These are phyloP conservation scores for Eudemis profundana DNA, from an alignment of 2,888 invertebrate species.

Conservation along the genomic window DNA sequence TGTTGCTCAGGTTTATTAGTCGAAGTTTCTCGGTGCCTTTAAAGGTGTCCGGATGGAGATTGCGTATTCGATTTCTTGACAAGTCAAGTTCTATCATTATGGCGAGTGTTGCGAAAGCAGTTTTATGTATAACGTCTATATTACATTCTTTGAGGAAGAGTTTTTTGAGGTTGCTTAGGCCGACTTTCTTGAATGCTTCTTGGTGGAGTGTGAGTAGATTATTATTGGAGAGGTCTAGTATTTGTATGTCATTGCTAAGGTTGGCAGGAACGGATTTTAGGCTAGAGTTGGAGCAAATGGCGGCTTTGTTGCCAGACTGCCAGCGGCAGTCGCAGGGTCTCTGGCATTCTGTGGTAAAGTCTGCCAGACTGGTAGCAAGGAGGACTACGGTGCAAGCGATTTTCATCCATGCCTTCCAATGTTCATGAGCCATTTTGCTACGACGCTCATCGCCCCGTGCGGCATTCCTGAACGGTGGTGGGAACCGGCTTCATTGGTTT, in stretches of 20 bases:
- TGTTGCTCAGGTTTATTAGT: slow-evolving; percentile 90
- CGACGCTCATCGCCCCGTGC: slow-evolving; percentile 77
- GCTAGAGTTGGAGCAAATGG: slow-evolving; percentile 90
- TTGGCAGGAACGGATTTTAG: slow-evolving; percentile 89
- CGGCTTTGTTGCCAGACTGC: slow-evolving; percentile 93
- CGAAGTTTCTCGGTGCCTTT: slow-evolving; percentile 89
- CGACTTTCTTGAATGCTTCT: slow-evolving; percentile 88
- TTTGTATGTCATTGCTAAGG: slow-evolving; percentile 90
- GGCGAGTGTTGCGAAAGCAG: slow-evolving; percentile 90
- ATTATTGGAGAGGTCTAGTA: slow-evolving; percentile 90
- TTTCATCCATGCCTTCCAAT: slow-evolving; percentile 81
- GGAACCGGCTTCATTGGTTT: slow-evolving; percentile 42
- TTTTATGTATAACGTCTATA: slow-evolving; percentile 88
- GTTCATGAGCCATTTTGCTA: slow-evolving; percentile 81
- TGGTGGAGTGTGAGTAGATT: slow-evolving; percentile 86
- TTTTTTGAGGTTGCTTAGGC: slow-evolving; percentile 92
- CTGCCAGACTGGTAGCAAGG: slow-evolving; percentile 72
- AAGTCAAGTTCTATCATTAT: slow-evolving; percentile 94
- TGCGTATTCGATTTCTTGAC: slow-evolving; percentile 89
- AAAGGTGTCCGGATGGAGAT: slow-evolving; percentile 89
- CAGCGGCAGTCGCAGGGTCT: slow-evolving; percentile 93
- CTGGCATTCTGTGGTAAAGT: slow-evolving; percentile 87
- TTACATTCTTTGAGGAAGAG: slow-evolving; percentile 90
- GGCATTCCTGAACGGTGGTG: slow-evolving; percentile 71
- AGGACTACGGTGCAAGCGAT: slow-evolving; percentile 65